phyloP scores from a whole-genome alignment of 2,113 vertebrate species.

The Erpornis zantholeuca region DNA sequence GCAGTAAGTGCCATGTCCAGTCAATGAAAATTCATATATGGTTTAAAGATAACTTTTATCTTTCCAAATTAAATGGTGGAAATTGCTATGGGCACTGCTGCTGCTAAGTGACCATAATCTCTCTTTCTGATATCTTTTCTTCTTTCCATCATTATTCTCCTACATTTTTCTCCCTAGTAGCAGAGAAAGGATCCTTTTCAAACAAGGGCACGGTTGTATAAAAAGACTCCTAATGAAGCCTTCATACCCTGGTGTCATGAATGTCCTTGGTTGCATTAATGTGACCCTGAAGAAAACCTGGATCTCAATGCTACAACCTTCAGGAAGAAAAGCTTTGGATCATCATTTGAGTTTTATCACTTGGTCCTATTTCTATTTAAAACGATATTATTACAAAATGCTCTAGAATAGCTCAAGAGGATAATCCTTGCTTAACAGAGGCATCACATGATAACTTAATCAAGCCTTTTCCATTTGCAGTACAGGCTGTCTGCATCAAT shows the following conservation, averaged over 20 bases:
- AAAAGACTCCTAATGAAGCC: neutral
- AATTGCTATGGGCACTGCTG: neutral
- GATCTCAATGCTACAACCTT: neutral
- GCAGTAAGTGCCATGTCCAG: neutral
- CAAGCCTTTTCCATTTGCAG: conserved; percentile 23
- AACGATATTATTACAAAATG: conserved; percentile 4
- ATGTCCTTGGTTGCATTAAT: neutral
- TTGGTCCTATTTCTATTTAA: neutral
- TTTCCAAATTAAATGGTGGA: neutral
- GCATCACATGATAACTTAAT: conserved; percentile 10
- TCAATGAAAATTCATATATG: neutral
- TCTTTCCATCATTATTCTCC: neutral
- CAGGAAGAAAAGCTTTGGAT: neutral
- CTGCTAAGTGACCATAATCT: neutral
- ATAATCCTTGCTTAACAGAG: conserved; percentile 37
- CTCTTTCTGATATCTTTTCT: neutral
- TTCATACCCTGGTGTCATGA: neutral
- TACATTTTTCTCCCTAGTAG: neutral
- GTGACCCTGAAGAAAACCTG: neutral
- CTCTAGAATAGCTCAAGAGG: conserved; percentile 23
- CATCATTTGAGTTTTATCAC: neutral
- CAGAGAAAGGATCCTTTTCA: neutral
- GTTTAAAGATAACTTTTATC: neutral
- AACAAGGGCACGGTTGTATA: neutral
- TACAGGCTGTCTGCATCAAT: conserved; percentile 26